These are phyloP conservation scores for Hirtodrosophila trivittata DNA, from an alignment of 2,888 invertebrate species.

Conservation along the genomic window DNA sequence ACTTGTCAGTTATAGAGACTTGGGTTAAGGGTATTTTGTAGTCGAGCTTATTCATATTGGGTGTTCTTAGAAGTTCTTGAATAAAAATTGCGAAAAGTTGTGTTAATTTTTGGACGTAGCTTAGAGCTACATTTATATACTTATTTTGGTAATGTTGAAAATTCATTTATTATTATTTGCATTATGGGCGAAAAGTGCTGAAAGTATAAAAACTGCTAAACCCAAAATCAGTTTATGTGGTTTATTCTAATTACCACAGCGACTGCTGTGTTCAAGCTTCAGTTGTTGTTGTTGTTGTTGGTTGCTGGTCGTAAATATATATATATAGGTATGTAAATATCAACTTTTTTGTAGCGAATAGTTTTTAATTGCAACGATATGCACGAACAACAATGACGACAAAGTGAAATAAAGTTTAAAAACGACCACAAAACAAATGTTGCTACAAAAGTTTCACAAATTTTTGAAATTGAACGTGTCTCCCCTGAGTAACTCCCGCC, in stretches of 20 bases:
- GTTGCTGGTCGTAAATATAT: conserved; percentile 3
- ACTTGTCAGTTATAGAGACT: too few relatives aligned
- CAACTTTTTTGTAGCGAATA: conserved; percentile 59
- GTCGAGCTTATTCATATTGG: too few relatives aligned
- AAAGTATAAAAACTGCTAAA: conserved; percentile 22
- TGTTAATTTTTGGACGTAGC: too few relatives aligned
- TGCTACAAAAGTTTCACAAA: conserved; percentile 25
- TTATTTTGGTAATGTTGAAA: background rate
- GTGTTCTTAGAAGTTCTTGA: too few relatives aligned
- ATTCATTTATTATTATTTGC: conserved; percentile 1
- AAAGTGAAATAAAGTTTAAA: conserved; percentile 17
- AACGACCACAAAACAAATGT: conserved; percentile 28
- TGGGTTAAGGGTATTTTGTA: too few relatives aligned
- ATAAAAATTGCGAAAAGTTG: too few relatives aligned
- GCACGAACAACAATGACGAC: conserved; percentile 16
- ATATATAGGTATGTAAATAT: conserved; percentile 34
- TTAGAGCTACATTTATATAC: too few relatives aligned
- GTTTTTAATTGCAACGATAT: conserved; percentile 61
- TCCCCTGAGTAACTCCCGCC: background rate
- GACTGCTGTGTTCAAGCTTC: conserved; percentile 30
- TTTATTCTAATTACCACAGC: conserved; percentile 67
- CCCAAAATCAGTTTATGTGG: conserved; percentile 65
- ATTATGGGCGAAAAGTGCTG: conserved; percentile 4
- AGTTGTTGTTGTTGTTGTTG: conserved; percentile 14
- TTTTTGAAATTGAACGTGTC: conserved; percentile 12